Conservation (phyloP, 2,888 invertebrate genomes). For the Thera britannica region DNA sequence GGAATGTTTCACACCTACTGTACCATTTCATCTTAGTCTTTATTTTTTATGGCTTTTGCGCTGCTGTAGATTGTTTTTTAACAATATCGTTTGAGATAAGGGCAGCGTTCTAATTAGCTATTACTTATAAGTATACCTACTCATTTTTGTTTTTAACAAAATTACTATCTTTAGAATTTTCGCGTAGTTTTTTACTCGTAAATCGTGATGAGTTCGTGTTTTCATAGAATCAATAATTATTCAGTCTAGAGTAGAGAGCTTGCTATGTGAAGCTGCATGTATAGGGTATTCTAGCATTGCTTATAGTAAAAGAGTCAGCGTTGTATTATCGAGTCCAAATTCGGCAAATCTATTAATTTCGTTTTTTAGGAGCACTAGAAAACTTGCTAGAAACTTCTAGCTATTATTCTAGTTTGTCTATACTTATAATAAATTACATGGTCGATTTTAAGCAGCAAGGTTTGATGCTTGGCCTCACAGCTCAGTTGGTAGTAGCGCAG, state of each 20-base stretch:
- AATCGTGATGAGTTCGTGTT: slow-evolving; percentile 23
- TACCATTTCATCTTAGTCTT: not conserved
- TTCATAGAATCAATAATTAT: slow-evolving; percentile 14
- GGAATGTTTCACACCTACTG: slow-evolving; percentile 25
- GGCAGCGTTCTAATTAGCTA: no score
- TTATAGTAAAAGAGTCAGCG: slow-evolving; percentile 3
- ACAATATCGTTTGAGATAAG: no score
- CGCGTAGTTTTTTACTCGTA: slow-evolving; percentile 11
- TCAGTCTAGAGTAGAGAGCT: slow-evolving; percentile 11
- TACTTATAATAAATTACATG: no score
- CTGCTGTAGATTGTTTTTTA: not conserved
- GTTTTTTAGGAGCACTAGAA: no score
- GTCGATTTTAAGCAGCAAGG: no score
- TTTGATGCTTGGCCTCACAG: no score
- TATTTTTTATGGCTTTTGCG: not conserved
- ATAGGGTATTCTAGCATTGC: slow-evolving; percentile 1
- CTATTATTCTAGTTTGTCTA: no score
- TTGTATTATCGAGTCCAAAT: not conserved
- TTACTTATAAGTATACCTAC: no score
- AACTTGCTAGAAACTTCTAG: no score
- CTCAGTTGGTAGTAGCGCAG: no score
- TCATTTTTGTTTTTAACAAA: no score
- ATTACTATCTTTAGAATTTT: no score
- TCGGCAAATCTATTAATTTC: not conserved
- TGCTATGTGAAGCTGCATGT: slow-evolving; percentile 2